These are phyloP conservation scores for Scaptodrosophila lebanonensis DNA, from an alignment of 1,140 invertebrate genomes.

Conservation along the genomic window DNA sequence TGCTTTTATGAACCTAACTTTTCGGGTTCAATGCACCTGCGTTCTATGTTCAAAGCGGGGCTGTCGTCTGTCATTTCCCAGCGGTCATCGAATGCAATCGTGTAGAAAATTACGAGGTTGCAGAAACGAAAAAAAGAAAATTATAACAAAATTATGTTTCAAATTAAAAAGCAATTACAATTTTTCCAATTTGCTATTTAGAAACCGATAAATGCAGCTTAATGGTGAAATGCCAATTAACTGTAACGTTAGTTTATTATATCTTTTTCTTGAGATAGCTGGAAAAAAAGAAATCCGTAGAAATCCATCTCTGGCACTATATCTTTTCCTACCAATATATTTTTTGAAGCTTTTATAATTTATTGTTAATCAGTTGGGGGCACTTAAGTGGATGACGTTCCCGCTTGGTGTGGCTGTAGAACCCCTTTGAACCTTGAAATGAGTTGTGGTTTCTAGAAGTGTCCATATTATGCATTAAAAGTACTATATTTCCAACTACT, in stretches of 20 bases:
- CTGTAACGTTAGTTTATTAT: too few species aligned
- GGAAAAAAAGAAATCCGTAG: too few species aligned
- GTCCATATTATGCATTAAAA: neutral
- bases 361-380: too few species aligned
- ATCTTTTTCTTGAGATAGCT: too few species aligned
- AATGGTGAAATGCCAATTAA: too few species aligned
- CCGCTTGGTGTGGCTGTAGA: neutral
- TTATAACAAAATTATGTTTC: constrained; percentile 10
- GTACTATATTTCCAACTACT: constrained; percentile 14
- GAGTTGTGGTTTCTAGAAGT: constrained; percentile 12
- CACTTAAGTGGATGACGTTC: neutral
- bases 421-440: constrained; percentile 39
- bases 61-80: constrained; percentile 36
- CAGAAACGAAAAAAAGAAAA: constrained; percentile 27
- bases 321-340: too few species aligned
- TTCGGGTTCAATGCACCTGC: constrained; percentile 30
- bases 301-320: too few species aligned
- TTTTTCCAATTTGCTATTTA: too few species aligned
- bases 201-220: too few species aligned
- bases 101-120: constrained; percentile 68
- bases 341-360: too few species aligned
- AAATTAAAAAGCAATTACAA: too few species aligned
- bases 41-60: constrained; percentile 27
- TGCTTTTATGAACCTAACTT: too few species aligned
- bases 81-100: constrained; percentile 60